phyloP scores from a whole-genome alignment of 2,113 vertebrate species.

The Psilopsiagon aymara region DNA sequence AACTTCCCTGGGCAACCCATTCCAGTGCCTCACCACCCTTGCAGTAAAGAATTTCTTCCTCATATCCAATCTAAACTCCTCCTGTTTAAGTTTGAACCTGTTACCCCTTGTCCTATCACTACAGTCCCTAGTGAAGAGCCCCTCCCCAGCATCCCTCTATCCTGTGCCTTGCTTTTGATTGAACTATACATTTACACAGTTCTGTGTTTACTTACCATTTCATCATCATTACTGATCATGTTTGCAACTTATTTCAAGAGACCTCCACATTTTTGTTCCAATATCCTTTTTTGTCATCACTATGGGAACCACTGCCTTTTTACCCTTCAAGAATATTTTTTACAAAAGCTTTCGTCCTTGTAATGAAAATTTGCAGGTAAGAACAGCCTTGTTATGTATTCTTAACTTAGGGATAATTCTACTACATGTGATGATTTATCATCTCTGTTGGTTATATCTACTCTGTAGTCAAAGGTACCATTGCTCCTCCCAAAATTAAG shows the following conservation, averaged over 20 bases:
- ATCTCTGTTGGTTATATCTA: not conserved
- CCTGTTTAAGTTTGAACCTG: too few relatives aligned
- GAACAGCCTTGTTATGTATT: not conserved
- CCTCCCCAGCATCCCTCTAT: too few relatives aligned
- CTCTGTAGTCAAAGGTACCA: not conserved
- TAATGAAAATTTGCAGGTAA: slow-evolving; percentile 36
- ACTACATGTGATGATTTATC: not conserved
- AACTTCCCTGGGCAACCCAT: too few relatives aligned
- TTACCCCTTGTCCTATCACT: too few relatives aligned
- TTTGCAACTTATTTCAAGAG: slow-evolving; percentile 15
- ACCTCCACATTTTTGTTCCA: slow-evolving; percentile 9
- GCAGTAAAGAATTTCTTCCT: too few relatives aligned
- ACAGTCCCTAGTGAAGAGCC: too few relatives aligned
- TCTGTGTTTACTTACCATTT: not conserved
- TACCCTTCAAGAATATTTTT: slow-evolving; percentile 13
- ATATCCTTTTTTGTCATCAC: slow-evolving; percentile 13
- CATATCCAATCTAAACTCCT: too few relatives aligned
- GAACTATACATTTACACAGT: not conserved
- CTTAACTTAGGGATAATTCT: not conserved
- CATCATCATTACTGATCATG: not conserved
- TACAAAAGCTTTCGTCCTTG: slow-evolving; percentile 26
- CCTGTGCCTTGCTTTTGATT: not conserved
- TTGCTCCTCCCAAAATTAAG: not conserved
- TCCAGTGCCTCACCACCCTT: too few relatives aligned
- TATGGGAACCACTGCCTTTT: slow-evolving; percentile 34